Percentiles rank a stretch among this genome's conserved stretches.
Conservation (phyloP, 2,113 vertebrate genomes). For the Embiotoca jacksoni region DNA sequence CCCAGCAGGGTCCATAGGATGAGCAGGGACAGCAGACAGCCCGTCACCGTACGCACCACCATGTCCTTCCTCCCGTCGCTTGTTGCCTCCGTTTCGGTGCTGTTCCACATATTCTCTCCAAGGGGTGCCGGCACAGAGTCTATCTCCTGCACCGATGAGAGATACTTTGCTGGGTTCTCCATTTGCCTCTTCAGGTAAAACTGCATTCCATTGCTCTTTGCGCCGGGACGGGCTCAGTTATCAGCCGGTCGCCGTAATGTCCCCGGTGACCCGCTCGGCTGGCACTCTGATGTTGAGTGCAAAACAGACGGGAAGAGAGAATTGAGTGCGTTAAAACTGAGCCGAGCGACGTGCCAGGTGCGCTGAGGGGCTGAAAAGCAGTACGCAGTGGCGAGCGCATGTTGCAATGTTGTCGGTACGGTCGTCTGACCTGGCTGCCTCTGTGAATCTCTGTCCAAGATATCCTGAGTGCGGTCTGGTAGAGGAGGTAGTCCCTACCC, state of each 20-base stretch:
- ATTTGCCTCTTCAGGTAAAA: constrained; percentile 71
- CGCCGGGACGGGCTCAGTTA: constrained; percentile 53
- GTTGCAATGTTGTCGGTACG: constrained; percentile 57
- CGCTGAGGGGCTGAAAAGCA: constrained; percentile 50
- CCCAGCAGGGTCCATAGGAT: constrained; percentile 95
- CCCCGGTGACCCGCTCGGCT: constrained; percentile 39
- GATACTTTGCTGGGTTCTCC: constrained; percentile 80
- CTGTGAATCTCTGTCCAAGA: constrained; percentile 51
- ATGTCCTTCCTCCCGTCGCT: constrained; percentile 66
- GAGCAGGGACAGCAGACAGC: constrained; percentile 88
- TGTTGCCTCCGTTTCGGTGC: constrained; percentile 73
- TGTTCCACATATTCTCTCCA: constrained; percentile 82
- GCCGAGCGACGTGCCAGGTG: constrained; percentile 52
- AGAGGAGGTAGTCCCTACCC: constrained; percentile 53
- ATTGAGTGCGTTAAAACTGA: constrained; percentile 41
- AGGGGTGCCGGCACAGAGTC: constrained; percentile 67
- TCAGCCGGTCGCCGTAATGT: constrained; percentile 48
- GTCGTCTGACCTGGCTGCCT: constrained; percentile 60
- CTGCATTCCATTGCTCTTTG: constrained; percentile 59
- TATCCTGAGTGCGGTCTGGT: constrained; percentile 58
- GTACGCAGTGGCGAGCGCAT: constrained; percentile 63
- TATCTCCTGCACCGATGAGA: constrained; percentile 74
- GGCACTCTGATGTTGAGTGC: constrained; percentile 39
- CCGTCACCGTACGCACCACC: constrained; percentile 85
- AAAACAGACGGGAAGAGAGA: constrained; percentile 37